Conservation (phyloP, 2,113 vertebrate genomes). For the Madoqua kirkii region DNA sequence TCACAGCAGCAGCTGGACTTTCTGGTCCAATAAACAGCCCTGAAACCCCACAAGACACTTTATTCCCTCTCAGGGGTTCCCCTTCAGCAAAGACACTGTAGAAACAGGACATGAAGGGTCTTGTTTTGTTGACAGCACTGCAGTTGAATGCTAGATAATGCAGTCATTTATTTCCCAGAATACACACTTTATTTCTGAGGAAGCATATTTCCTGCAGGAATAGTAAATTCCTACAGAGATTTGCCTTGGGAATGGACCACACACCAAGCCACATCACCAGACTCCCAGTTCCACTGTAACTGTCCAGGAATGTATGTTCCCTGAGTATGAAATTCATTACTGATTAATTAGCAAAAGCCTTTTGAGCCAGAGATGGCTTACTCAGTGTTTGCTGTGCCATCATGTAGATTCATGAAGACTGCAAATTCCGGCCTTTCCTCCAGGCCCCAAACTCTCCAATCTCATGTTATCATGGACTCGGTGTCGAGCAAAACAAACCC, state of each 20-base stretch:
- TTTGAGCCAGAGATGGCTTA: background rate
- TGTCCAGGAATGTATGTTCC: background rate
- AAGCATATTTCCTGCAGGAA: background rate
- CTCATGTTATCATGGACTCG: background rate
- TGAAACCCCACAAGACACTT: background rate
- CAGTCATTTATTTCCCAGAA: background rate
- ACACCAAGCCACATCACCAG: background rate
- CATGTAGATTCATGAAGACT: background rate
- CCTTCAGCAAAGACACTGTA: background rate
- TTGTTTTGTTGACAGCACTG: background rate
- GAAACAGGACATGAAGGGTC: background rate
- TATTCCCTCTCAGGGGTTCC: background rate
- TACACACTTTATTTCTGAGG: background rate
- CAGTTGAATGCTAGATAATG: background rate
- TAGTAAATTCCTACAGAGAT: background rate
- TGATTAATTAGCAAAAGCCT: background rate
- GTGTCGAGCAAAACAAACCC: background rate
- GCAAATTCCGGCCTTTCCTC: background rate
- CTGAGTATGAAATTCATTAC: background rate
- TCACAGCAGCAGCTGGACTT: background rate
- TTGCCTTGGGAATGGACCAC: background rate
- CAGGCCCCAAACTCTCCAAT: background rate
- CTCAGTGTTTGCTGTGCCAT: background rate
- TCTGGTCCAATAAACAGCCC: background rate
- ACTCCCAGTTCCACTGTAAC: background rate